These are phyloP conservation scores for Brachyhypopomus gauderio DNA, from an alignment of 2,113 vertebrate genomes.

Conservation along the genomic window DNA sequence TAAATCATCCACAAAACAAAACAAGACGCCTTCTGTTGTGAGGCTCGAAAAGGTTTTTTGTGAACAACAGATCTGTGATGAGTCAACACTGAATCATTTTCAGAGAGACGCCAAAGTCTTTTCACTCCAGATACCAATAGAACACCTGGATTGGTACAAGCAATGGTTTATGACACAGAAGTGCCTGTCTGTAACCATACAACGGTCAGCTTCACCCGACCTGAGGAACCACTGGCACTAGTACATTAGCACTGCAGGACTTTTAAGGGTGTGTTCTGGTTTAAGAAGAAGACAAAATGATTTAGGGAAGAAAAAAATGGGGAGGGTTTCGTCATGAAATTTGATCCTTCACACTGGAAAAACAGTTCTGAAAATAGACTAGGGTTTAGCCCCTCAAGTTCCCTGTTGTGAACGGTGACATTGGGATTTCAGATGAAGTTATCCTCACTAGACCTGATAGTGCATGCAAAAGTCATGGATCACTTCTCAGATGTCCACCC, in stretches of 20 bases:
- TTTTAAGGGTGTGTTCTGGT: neutral
- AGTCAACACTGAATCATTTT: neutral
- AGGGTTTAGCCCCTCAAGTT: neutral
- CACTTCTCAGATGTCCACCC: conserved; percentile 22
- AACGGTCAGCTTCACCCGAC: neutral
- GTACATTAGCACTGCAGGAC: neutral
- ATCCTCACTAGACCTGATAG: conserved; percentile 18
- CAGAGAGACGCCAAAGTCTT: neutral
- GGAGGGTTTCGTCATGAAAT: neutral
- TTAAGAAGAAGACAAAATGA: neutral
- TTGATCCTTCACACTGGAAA: neutral
- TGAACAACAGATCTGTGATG: neutral
- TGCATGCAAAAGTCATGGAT: conserved; percentile 14
- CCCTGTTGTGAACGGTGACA: conserved; percentile 15
- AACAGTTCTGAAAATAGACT: conserved; percentile 17
- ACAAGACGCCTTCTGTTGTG: neutral
- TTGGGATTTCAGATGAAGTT: conserved; percentile 20
- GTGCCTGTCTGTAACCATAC: neutral
- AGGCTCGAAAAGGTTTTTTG: neutral
- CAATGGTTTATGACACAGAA: neutral
- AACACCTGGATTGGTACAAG: neutral
- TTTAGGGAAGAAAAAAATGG: neutral
- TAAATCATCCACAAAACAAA: neutral
- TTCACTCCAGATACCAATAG: neutral
- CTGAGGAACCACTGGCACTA: conserved; percentile 2